Base-by-base conservation (phyloP, 2,797 vertebrate species). In the Lutjanus campechanus region DNA sequence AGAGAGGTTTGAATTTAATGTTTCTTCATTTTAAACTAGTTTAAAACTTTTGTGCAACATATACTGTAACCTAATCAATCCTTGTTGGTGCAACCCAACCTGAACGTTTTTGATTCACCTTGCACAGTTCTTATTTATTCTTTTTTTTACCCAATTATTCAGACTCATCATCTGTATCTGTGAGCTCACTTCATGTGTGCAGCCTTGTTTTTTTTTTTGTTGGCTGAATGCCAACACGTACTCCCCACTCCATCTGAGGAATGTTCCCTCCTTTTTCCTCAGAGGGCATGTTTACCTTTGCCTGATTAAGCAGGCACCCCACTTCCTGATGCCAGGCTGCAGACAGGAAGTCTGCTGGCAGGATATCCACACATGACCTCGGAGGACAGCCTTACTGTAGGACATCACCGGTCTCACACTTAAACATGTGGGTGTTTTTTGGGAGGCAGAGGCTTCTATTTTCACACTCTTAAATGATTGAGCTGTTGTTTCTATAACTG, bases 241-340 rank as follows among this genome's bases (percentile, higher is more conserved):
- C 76, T 84, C 79, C 51, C 44, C 54, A 17, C 77, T 75, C 71
- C 44, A n/a, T 86, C 77, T 60, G 65, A 88, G 85, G 90, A 92
- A 94, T 87, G 89, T 90, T 88, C 73, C 67, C 82, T 89, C 63
- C 72, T 73, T 78, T 86, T 88, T 85, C 88, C 91, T 92, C 86
- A 70, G 22, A 73, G 82, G 73, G 67, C 54, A 79, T 84, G 83
- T 88, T 89, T 91, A 85, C 90, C 83, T 80, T 86, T 19, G 77
- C 66, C 77, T 88, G 89, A 91, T 89, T 90, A 85, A 81, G 65
- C 76, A 83, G 77, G 85, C 84, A 87, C 88, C 85, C 83, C 76
- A 76, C 81, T 90, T 94, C 92, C 93, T 93, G 88, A 86, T 91
- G 90, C 85, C 88, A 90, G 81, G 59, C 47, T 70, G 55, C 82